A percentile compares a stretch with the other conserved stretches of the same genome.
These are phyloP conservation scores for Eilema depressum DNA, from an alignment of 2,888 invertebrate genomes.

Conservation along the genomic window DNA sequence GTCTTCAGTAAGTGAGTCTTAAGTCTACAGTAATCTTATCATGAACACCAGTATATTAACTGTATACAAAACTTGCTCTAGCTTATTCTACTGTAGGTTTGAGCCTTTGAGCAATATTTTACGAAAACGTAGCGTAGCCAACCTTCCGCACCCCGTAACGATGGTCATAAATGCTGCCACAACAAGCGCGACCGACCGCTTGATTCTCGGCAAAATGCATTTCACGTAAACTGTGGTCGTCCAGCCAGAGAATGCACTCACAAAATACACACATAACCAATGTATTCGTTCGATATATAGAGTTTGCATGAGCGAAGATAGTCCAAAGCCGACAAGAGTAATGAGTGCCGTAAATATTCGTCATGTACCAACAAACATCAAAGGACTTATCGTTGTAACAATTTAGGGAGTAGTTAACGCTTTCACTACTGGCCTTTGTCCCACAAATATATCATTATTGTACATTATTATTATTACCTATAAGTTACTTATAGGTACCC, in stretches of 20 bases:
- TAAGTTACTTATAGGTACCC: too few species aligned
- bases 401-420: too few species aligned
- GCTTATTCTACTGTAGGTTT: not conserved
- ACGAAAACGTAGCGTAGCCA: not conserved
- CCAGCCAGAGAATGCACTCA: conserved; percentile 2
- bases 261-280: not conserved
- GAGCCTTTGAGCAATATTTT: conserved; percentile 11
- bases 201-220: conserved; percentile 18
- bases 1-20: too few species aligned
- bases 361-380: not conserved
- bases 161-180: conserved; percentile 18
- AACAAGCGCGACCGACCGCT: conserved; percentile 23
- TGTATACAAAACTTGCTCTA: not conserved
- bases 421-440: too few species aligned
- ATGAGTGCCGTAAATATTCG: not conserved
- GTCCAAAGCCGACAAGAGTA: not conserved
- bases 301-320: not conserved
- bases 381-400: too few species aligned
- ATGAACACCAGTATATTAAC: not conserved
- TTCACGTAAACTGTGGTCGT: conserved; percentile 17
- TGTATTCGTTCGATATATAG: not conserved
- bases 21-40: conserved; percentile 1
- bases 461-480: too few species aligned
- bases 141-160: conserved; percentile 19
- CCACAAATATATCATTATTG: too few species aligned